Conservation (phyloP, 2,113 vertebrate species). For the Cariama cristata region DNA sequence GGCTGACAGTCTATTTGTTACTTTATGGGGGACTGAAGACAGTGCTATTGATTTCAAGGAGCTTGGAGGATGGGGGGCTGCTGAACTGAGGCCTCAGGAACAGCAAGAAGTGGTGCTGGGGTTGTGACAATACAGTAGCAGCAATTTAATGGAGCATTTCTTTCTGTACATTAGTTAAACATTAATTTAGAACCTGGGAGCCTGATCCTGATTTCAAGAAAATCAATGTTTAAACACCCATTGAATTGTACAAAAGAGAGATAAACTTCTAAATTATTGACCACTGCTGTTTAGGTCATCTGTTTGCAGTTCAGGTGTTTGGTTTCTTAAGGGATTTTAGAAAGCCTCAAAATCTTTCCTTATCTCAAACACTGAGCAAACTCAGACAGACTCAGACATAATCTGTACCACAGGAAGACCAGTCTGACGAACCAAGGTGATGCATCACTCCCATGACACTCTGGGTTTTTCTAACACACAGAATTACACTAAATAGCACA, state of each 20-base stretch:
- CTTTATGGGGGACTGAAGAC: background rate
- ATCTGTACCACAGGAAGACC: conserved; percentile 59
- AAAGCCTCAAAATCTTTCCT: conserved; percentile 58
- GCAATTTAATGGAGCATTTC: conserved; percentile 30
- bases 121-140: background rate
- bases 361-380: conserved; percentile 71
- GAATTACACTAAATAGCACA: conserved; percentile 63
- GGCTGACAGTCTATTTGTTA: background rate
- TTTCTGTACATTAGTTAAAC: conserved; percentile 42
- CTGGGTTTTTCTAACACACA: conserved; percentile 46
- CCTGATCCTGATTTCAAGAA: background rate
- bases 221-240: conserved; percentile 54
- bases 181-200: conserved; percentile 25
- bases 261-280: conserved; percentile 56
- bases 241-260: background rate
- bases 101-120: background rate
- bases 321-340: conserved; percentile 66
- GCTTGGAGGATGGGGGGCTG: background rate
- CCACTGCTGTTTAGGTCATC: conserved; percentile 32
- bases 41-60: background rate
- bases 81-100: background rate
- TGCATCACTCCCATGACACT: conserved; percentile 51
- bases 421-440: conserved; percentile 57
- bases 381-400: conserved; percentile 61
- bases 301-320: conserved; percentile 71